phyloP scores from a whole-genome alignment of 1,140 invertebrate species.

The Conus betulinus region DNA sequence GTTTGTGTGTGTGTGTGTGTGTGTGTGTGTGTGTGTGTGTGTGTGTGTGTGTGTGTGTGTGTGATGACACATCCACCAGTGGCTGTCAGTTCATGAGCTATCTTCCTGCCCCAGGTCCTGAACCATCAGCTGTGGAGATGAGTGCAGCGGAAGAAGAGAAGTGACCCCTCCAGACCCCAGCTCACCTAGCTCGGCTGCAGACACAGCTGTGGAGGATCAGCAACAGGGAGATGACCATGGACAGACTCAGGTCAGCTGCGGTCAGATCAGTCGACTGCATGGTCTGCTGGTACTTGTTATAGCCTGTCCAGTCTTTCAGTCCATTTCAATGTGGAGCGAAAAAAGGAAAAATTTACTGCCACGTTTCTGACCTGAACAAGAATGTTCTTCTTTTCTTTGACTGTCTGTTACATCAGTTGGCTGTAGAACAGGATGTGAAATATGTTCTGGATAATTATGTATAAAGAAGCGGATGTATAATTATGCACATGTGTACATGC shows the following conservation, averaged over 20 bases:
- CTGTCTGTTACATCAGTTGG: not conserved
- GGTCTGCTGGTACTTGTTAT: no score
- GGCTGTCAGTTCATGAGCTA: not conserved
- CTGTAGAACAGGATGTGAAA: not conserved
- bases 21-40: not conserved
- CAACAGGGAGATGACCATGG: no score
- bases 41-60: not conserved
- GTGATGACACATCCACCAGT: not conserved
- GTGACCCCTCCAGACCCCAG: no score
- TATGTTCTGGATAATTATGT: not conserved
- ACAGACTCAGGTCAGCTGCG: no score
- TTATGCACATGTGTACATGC: not conserved
- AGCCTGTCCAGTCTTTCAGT: no score
- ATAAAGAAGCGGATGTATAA: not conserved
- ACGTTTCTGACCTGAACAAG: not conserved
- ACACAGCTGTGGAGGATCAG: no score
- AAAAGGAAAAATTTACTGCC: not conserved
- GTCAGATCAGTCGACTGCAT: no score
- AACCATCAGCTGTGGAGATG: no score
- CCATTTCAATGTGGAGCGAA: not conserved
- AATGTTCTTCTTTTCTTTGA: not conserved
- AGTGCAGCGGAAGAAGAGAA: no score
- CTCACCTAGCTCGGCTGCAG: no score
- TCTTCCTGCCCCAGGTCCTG: no score
- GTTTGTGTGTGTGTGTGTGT: no score